Conservation (phyloP, 2,888 invertebrate genomes). For the Hirtodrosophila duncani region DNA sequence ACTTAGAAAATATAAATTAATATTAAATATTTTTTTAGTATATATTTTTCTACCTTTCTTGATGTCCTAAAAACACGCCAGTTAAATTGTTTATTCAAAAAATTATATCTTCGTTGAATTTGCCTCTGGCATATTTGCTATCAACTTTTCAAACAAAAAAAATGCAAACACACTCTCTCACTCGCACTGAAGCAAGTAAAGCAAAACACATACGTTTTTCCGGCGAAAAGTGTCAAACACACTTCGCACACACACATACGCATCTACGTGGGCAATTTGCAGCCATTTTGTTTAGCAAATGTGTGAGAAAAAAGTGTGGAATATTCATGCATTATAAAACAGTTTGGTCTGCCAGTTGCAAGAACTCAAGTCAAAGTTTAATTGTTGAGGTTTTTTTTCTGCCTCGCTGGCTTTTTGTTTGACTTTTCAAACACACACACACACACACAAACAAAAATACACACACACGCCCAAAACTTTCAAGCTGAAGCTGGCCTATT, state of each 20-base stretch:
- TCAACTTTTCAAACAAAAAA: slow-evolving; percentile 4
- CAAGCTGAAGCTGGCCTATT: too few relatives aligned
- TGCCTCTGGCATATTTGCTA: too few relatives aligned
- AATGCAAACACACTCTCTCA: background rate
- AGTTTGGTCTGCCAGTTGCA: slow-evolving; percentile 52
- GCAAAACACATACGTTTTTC: slow-evolving; percentile 4
- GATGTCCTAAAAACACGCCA: too few relatives aligned
- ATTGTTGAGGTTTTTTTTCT: slow-evolving; percentile 53
- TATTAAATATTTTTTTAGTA: too few relatives aligned
- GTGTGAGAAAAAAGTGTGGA: slow-evolving; percentile 26
- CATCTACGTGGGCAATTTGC: slow-evolving; percentile 19
- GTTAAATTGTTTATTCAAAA: too few relatives aligned
- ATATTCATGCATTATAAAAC: slow-evolving; percentile 43
- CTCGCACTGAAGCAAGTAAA: background rate
- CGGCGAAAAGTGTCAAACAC: slow-evolving; percentile 19
- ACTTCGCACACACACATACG: slow-evolving; percentile 3
- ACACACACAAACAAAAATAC: slow-evolving; percentile 6
- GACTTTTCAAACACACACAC: slow-evolving; percentile 19
- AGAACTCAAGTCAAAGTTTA: slow-evolving; percentile 62
- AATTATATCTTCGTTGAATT: too few relatives aligned
- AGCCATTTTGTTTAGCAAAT: slow-evolving; percentile 47
- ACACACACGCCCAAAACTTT: too few relatives aligned
- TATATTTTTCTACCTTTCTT: too few relatives aligned
- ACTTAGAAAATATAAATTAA: too few relatives aligned
- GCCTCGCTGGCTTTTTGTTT: slow-evolving; percentile 41